Evolutionary conservation across 2,888 invertebrate species (phyloP), one percentile per base, ranked within the genome.

Genomic region (Phaedon cochleariae): DNA sequence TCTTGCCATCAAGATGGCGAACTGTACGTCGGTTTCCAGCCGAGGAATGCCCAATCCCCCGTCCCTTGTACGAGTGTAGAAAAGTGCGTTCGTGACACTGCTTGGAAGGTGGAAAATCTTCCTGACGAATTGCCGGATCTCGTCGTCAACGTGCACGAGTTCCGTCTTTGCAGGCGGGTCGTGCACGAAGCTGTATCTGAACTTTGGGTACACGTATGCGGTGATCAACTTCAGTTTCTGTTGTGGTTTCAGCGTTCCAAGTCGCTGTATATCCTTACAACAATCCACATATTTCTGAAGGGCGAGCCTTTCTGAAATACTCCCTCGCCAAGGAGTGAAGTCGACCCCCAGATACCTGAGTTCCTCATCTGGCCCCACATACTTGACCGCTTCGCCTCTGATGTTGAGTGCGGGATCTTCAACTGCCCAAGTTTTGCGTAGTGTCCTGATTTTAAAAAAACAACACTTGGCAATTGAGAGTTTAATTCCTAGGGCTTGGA

Each of bases 321-420:
- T 20, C 12, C 53, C 52, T 26, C 22, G 6, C 53, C 53, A 53
- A 17, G 53, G 53, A 34, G 53, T 53, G 9, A 48, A 59, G 26
- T 48, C 21, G 20, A 75, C 58, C 64, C 72, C 67, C 73, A 80
- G 55, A 73, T 1, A 82, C 70, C 5, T 77, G 75, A 9, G 79
- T 70, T 54, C 77, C n/a, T 73, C 64, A 1, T 66, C 71, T 26
- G 64, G 70, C 12, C 45, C 51, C 65, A 71, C 66, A 53, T 51
- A 65, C 60, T 73, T 69, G 15, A 73, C 54, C 29, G 22, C 45
- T 48, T 73, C 73, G 17, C 71, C 70, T n/a, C 6, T 17, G 31
- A 63, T 12, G 62, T 55, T 41, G 46, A 76, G 46, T 18, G 63
- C 69, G 54, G 77, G 75, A 62, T 77, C 75, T 68, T 52, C 70